Percentiles rank a stretch among this genome's conserved stretches.
phyloP scores from a whole-genome alignment of 2,113 vertebrate genomes.

The Ancistrus triradiatus region DNA sequence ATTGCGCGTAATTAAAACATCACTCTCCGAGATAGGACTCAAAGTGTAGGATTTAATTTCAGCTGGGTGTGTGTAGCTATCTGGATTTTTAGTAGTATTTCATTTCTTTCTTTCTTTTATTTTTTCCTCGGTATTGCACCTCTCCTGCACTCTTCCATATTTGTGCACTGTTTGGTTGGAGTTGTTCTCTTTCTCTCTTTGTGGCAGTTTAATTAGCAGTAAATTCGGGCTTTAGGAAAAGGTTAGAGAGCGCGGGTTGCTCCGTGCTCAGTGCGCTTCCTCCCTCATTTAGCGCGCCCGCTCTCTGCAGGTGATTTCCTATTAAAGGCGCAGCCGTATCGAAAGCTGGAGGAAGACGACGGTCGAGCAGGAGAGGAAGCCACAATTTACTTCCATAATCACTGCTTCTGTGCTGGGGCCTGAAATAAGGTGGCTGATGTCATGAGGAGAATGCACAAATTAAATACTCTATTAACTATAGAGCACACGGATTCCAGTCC shows the following conservation, averaged over 20 bases:
- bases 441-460: conserved; percentile 32
- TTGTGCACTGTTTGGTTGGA: too few species aligned
- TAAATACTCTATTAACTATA: conserved; percentile 13
- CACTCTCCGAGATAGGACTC: too few species aligned
- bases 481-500: not conserved
- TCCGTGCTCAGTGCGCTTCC: conserved; percentile 29
- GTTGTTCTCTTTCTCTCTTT: conserved; percentile 49
- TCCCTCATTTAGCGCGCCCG: conserved; percentile 18
- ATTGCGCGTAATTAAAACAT: conserved; percentile 9
- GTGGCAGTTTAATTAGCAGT: conserved; percentile 51
- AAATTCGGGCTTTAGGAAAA: conserved; percentile 43
- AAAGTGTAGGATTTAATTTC: conserved; percentile 19
- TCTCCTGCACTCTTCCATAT: conserved; percentile 38
- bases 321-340: not conserved
- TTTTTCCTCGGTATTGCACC: conserved; percentile 20
- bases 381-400: conserved; percentile 36
- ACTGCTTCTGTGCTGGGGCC: conserved; percentile 23
- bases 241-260: conserved; percentile 25
- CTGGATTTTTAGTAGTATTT: not conserved
- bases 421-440: conserved; percentile 1
- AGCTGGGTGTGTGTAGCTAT: too few species aligned
- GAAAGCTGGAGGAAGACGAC: conserved; percentile 27
- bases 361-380: conserved; percentile 20
- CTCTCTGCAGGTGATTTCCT: conserved; percentile 48
- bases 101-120: not conserved